These are phyloP conservation scores for Epinephelus fuscoguttatus DNA, from an alignment of 2,113 vertebrate species.

Conservation along the genomic window DNA sequence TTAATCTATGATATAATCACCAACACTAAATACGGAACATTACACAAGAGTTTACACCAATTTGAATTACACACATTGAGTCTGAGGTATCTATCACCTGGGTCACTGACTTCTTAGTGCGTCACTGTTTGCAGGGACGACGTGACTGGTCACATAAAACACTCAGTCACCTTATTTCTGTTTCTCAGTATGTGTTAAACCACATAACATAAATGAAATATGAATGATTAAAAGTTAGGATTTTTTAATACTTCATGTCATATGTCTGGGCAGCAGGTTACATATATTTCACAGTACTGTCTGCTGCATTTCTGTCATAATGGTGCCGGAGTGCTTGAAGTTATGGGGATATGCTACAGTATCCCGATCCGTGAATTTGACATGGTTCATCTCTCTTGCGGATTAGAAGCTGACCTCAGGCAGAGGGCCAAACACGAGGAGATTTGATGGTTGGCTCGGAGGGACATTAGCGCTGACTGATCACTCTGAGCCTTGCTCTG, in stretches of 20 bases:
- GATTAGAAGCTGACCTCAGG: slow-evolving; percentile 76
- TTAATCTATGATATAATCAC: slow-evolving; percentile 66
- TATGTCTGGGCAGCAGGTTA: neutral
- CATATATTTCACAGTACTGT: slow-evolving; percentile 15
- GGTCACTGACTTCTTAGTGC: neutral
- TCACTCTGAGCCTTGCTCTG: slow-evolving; percentile 59
- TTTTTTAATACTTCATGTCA: neutral
- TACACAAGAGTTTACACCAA: slow-evolving; percentile 45
- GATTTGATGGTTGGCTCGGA: slow-evolving; percentile 70
- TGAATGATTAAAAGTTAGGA: slow-evolving; percentile 15
- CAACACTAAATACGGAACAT: slow-evolving; percentile 48
- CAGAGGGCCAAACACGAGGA: slow-evolving; percentile 70
- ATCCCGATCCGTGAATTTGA: slow-evolving; percentile 71
- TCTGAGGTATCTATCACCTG: slow-evolving; percentile 25
- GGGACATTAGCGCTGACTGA: slow-evolving; percentile 70
- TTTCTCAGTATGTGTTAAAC: neutral
- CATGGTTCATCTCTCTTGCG: slow-evolving; percentile 71
- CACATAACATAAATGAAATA: neutral
- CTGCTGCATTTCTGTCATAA: slow-evolving; percentile 47
- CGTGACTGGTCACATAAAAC: neutral
- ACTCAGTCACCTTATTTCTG: neutral
- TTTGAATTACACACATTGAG: slow-evolving; percentile 40
- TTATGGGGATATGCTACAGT: slow-evolving; percentile 41
- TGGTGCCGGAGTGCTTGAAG: slow-evolving; percentile 30
- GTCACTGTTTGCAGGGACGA: slow-evolving; percentile 8